Conservation (phyloP, 2,888 invertebrate species). For the Serripes groenlandicus region DNA sequence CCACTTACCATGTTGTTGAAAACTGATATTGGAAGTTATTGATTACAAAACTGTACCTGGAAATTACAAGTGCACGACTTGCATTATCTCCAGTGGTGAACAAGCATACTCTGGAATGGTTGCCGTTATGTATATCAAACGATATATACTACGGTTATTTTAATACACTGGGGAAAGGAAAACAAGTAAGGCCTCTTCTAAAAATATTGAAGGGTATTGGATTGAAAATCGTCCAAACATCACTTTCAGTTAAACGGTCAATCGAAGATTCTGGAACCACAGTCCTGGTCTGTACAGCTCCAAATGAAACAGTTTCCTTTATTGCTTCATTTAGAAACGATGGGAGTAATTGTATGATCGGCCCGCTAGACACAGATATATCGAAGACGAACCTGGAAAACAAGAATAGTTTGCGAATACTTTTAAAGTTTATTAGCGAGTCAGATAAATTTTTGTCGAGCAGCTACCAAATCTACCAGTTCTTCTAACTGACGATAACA, state of each 20-base stretch:
- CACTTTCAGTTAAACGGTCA: conserved; percentile 27
- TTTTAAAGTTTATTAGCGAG: conserved; percentile 37
- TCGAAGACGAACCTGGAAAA: conserved; percentile 26
- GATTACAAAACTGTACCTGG: neutral
- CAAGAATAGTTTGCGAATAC: conserved; percentile 17
- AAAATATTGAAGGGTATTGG: conserved; percentile 54
- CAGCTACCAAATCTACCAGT: conserved; percentile 57
- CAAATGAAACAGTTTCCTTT: conserved; percentile 44
- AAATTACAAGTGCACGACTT: neutral
- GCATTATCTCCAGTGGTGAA: conserved; percentile 17
- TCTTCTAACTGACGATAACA: conserved; percentile 50
- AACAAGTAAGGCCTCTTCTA: too few relatives aligned
- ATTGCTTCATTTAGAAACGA: conserved; percentile 28
- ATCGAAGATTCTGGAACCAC: conserved; percentile 28
- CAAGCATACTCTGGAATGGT: neutral
- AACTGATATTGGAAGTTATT: conserved; percentile 44
- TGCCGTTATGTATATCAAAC: neutral
- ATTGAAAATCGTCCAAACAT: conserved; percentile 50
- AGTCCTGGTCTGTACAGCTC: conserved; percentile 4
- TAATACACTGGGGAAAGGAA: too few relatives aligned
- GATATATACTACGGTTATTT: neutral
- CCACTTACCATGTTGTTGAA: conserved; percentile 9
- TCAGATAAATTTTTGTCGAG: conserved; percentile 29
- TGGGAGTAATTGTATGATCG: conserved; percentile 5
- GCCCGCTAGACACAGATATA: conserved; percentile 15